phyloP scores from a whole-genome alignment of 2,888 invertebrate species.

The Drosophila tanythrix region DNA sequence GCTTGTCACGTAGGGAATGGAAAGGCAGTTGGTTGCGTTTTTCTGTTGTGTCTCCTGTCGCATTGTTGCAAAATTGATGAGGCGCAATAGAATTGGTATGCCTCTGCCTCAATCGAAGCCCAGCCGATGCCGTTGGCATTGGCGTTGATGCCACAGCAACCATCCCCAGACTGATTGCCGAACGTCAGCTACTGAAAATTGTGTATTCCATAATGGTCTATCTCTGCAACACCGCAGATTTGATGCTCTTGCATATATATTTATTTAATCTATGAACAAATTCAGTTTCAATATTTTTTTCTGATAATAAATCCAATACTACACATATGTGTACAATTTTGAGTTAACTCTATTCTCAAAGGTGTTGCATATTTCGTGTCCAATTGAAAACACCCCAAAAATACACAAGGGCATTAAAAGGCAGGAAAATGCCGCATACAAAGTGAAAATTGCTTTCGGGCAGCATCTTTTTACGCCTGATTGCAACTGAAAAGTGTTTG shows the following conservation, averaged over 20 bases:
- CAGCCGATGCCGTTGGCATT: constrained; percentile 15
- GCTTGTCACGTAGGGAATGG: constrained; percentile 53
- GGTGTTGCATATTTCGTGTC: not conserved
- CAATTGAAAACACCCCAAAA: not conserved
- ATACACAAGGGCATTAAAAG: not conserved
- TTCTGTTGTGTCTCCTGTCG: constrained; percentile 63
- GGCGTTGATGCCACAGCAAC: constrained; percentile 20
- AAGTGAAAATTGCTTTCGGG: constrained; percentile 73
- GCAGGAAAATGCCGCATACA: constrained; percentile 43
- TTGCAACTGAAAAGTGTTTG: constrained; percentile 67
- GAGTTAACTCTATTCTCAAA: not conserved
- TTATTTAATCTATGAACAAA: not conserved
- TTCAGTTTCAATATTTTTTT: not conserved
- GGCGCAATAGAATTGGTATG: constrained; percentile 65
- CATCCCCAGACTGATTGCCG: constrained; percentile 36
- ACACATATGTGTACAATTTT: not conserved
- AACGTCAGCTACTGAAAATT: constrained; percentile 31
- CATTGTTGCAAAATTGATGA: constrained; percentile 80
- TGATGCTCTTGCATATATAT: not conserved
- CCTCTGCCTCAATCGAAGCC: constrained; percentile 28
- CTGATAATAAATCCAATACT: not conserved
- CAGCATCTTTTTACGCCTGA: constrained; percentile 79
- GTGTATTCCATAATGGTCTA: not conserved
- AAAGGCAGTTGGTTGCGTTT: constrained; percentile 40
- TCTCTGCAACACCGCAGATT: not conserved